Evolutionary conservation across 2,797 vertebrate genomes (phyloP).

Genomic region (Amblyraja radiata): DNA sequence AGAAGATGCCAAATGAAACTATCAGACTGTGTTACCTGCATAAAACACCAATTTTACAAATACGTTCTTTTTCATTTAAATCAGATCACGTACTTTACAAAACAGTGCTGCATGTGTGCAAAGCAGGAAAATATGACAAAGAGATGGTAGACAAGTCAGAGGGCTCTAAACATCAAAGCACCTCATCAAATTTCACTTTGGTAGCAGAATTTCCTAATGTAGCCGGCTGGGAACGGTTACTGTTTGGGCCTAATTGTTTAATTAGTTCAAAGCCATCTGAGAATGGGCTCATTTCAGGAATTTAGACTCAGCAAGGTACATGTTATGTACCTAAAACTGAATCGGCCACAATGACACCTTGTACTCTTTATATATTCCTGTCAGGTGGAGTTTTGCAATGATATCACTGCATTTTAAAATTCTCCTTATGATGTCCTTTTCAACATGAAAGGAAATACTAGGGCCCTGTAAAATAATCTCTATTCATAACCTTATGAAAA

Average conservation of each 20-base stretch:
- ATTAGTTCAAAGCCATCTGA: too few relatives aligned
- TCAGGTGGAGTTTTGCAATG: background rate
- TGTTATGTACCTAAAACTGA: background rate
- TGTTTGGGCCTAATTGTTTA: background rate
- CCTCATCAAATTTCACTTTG: background rate
- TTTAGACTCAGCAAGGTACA: background rate
- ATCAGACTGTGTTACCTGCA: too few relatives aligned
- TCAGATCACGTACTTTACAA: too few relatives aligned
- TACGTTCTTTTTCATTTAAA: too few relatives aligned
- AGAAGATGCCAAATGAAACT: too few relatives aligned
- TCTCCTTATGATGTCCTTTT: background rate
- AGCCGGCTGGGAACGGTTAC: background rate
- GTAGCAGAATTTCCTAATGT: background rate
- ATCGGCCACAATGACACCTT: background rate
- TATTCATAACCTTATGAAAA: constrained; percentile 18
- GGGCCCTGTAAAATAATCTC: background rate
- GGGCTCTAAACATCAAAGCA: background rate
- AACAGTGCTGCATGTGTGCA: too few relatives aligned
- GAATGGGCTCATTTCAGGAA: too few relatives aligned
- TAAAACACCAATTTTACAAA: too few relatives aligned
- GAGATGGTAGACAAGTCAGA: background rate
- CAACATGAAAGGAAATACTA: background rate
- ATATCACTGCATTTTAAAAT: background rate
- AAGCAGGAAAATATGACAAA: background rate
- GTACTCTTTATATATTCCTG: background rate